Evolutionary conservation across 53 echinoderm and acorn worm genomes (phyloP).

Genomic region (Mesocentrotus franciscanus): DNA sequence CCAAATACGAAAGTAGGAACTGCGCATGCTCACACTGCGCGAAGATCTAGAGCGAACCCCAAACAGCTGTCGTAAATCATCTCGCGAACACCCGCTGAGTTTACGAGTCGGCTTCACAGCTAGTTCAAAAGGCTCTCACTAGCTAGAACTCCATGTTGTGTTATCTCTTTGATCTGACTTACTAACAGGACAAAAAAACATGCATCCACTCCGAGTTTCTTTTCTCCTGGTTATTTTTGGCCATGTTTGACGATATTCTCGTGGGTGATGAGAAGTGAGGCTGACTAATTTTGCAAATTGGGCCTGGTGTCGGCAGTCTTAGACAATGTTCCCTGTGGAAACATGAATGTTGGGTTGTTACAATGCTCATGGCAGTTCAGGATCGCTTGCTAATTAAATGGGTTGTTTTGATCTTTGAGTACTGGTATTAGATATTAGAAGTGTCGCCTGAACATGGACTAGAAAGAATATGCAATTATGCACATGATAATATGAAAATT

Average conservation of each 20-base stretch:
- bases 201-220: not conserved
- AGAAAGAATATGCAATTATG: not conserved
- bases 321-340: not conserved
- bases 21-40: too few relatives aligned
- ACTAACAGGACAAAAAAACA: not conserved
- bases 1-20: too few relatives aligned
- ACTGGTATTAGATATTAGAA: not conserved
- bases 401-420: not conserved
- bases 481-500: too few relatives aligned
- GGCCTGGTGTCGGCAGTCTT: slow-evolving; percentile 2
- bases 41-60: too few relatives aligned
- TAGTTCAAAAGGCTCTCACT: too few relatives aligned
- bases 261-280: not conserved
- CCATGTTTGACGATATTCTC: not conserved
- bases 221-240: not conserved
- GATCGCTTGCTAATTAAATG: not conserved
- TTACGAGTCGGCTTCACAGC: too few relatives aligned
- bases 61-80: too few relatives aligned
- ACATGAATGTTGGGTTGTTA: not conserved
- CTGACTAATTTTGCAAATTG: not conserved
- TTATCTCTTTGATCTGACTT: too few relatives aligned
- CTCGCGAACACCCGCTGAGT: too few relatives aligned
- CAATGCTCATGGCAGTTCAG: not conserved
- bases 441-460: not conserved
- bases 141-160: too few relatives aligned